phyloP scores from a whole-genome alignment of 2,888 invertebrate genomes.

The Scaptomyza cyrtandrae region DNA sequence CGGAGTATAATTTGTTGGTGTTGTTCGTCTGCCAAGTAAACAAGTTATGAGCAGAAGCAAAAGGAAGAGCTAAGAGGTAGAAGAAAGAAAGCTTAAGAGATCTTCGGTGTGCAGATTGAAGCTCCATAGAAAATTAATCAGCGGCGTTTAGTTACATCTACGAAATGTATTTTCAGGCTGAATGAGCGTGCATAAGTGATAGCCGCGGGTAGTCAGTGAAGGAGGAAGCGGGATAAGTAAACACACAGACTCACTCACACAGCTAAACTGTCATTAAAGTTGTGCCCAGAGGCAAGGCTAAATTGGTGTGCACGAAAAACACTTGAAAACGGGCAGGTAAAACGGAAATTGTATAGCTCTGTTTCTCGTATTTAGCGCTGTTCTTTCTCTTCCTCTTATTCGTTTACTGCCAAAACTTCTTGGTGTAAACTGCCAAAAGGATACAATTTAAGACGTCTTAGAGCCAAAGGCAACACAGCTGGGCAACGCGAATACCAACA shows the following conservation, averaged over 20 bases:
- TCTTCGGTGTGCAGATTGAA: conserved; percentile 14
- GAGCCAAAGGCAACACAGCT: conserved; percentile 25
- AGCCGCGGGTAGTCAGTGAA: neutral
- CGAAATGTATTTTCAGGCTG: conserved; percentile 48
- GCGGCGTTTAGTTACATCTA: conserved; percentile 34
- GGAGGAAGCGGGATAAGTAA: neutral
- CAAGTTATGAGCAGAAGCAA: neutral
- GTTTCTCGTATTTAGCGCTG: neutral
- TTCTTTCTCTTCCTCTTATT: neutral
- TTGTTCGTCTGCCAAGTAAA: neutral
- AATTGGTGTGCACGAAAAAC: conserved; percentile 48
- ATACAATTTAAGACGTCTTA: conserved; percentile 47
- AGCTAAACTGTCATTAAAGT: conserved; percentile 35
- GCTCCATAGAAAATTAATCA: conserved; percentile 48
- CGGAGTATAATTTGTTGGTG: neutral
- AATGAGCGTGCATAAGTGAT: conserved; percentile 44
- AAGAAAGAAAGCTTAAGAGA: neutral
- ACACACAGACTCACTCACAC: conserved; percentile 13
- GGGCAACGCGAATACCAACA: conserved; percentile 12
- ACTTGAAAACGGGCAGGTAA: conserved; percentile 44
- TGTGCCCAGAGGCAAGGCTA: conserved; percentile 26
- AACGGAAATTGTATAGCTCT: conserved; percentile 38
- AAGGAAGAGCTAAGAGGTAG: neutral
- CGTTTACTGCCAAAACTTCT: conserved; percentile 11
- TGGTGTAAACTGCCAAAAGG: conserved; percentile 48